phyloP scores from a whole-genome alignment of 2,888 invertebrate species.

The Exephanes ischioxanthus region DNA sequence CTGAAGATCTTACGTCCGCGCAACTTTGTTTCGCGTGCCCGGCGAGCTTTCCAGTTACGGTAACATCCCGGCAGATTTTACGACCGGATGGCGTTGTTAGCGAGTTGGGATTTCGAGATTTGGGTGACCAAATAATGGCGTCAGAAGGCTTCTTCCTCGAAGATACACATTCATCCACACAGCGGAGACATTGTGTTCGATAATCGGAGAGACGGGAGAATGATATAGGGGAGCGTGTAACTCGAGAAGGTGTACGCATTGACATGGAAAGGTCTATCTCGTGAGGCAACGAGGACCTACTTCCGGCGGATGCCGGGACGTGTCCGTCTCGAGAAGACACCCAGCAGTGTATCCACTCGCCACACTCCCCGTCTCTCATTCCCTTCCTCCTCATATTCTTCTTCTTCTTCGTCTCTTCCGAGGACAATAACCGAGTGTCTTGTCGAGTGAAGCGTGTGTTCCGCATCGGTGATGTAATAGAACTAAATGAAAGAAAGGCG shows the following conservation, averaged over 20 bases:
- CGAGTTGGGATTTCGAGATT: background rate
- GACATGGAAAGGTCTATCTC: constrained; percentile 65
- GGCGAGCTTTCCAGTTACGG: background rate
- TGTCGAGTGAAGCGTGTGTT: constrained; percentile 24
- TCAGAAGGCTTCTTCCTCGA: background rate
- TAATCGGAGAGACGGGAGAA: constrained; percentile 35
- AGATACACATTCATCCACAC: background rate
- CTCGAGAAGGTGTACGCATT: constrained; percentile 64
- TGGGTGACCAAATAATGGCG: constrained; percentile 6
- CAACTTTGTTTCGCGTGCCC: background rate
- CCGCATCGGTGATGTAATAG: constrained; percentile 33
- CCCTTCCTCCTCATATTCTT: constrained; percentile 3
- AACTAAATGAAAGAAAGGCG: constrained; percentile 12
- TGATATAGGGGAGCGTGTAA: constrained; percentile 48
- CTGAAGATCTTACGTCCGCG: background rate
- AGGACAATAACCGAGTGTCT: constrained; percentile 58
- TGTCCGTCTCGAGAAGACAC: constrained; percentile 59
- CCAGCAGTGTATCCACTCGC: constrained; percentile 3
- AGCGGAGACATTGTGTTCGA: constrained; percentile 13
- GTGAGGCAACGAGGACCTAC: constrained; percentile 63
- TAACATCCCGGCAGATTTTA: background rate
- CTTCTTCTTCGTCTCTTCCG: constrained; percentile 31
- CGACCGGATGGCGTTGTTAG: background rate
- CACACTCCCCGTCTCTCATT: background rate
- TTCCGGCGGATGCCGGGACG: constrained; percentile 68